Base-by-base conservation (phyloP, 2,797 vertebrate genomes). In the Okamejei kenojei region DNA sequence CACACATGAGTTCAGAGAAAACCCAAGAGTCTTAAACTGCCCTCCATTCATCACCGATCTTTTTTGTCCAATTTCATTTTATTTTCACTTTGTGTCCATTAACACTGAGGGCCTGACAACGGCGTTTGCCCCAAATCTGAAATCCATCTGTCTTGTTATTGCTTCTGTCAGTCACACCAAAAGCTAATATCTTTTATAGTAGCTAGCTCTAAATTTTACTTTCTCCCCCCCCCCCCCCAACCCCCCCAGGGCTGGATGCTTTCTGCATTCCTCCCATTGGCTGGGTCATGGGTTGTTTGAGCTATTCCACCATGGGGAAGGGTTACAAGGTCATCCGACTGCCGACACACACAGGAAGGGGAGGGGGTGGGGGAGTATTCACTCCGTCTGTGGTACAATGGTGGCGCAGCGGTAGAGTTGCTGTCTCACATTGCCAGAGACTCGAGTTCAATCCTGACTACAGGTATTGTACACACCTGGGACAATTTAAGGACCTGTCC, bases 31-130 rank as follows among this genome's bases (percentile, higher is more conserved):
- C 11, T 54, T 54, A 92, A 92, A 92, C 73, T 92, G 71, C 90
- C 23, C 32, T 76, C 63, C 15, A 90, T 90, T 71, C 35, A 76
- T 71, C 35, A 29, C 29, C 54, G 90, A 73, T 74, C 71, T 8
- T 45, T 92, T 76, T 7, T 26, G 71, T 15, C 38, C 90, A 92
- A 92, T 76, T 35, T 73, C 68, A 71, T 91, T 73, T 76, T 23
- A 92, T 54, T 76, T 92, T 91, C 90, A n/a, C 29, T 65, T 65
- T 19, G n/a, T 35, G 61, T n/a, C 71, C 71, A n/a, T 74, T 91
- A 91, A 91, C 9, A 10, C 17, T 45, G 65, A 19, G 19, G 19
- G 13, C 65, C 19, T 68, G 65, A 68, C 65, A 68, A 68, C 71
- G 15, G 5, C 2, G 2, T 3, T 21, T 73, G 21, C 71, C 71